Percentiles rank a stretch among this genome's conserved stretches.
These are phyloP conservation scores for Bujurquina vittata DNA, from an alignment of 2,113 vertebrate species.

Conservation along the genomic window DNA sequence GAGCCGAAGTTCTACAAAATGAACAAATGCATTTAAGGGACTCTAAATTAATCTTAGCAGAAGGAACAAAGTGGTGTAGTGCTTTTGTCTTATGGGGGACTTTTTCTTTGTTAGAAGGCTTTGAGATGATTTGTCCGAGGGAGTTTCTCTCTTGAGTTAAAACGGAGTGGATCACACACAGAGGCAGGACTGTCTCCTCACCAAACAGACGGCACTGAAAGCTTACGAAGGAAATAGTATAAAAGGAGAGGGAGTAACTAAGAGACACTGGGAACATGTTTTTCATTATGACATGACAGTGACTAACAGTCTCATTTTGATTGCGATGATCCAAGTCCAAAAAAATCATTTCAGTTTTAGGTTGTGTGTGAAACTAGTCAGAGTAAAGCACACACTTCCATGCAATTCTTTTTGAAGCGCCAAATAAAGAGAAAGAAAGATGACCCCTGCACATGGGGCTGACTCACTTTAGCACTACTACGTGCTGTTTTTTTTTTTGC, in stretches of 20 bases:
- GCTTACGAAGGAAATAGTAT: not conserved
- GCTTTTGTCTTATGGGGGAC: constrained; percentile 7
- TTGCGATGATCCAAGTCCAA: not conserved
- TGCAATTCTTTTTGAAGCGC: not conserved
- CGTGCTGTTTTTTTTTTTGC: not conserved
- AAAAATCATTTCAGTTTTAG: not conserved
- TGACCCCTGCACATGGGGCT: not conserved
- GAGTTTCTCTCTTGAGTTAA: constrained; percentile 61
- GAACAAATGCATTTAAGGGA: constrained; percentile 10
- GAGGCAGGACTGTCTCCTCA: constrained; percentile 61
- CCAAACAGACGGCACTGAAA: constrained; percentile 6
- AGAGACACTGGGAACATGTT: constrained; percentile 7
- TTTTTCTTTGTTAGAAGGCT: constrained; percentile 45
- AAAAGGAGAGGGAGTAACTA: not conserved
- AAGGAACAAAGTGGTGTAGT: constrained; percentile 6
- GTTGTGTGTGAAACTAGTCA: constrained; percentile 2
- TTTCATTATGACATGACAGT: constrained; percentile 17
- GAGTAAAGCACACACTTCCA: not conserved
- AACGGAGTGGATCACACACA: constrained; percentile 61
- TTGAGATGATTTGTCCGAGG: constrained; percentile 53
- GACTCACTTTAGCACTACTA: not conserved
- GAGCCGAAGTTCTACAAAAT: not conserved
- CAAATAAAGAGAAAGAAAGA: not conserved
- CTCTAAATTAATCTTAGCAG: constrained; percentile 4
- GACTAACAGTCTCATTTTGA: constrained; percentile 3